These are phyloP conservation scores for Poeciliopsis turneri DNA, from an alignment of 2,797 vertebrate genomes.

Conservation along the genomic window DNA sequence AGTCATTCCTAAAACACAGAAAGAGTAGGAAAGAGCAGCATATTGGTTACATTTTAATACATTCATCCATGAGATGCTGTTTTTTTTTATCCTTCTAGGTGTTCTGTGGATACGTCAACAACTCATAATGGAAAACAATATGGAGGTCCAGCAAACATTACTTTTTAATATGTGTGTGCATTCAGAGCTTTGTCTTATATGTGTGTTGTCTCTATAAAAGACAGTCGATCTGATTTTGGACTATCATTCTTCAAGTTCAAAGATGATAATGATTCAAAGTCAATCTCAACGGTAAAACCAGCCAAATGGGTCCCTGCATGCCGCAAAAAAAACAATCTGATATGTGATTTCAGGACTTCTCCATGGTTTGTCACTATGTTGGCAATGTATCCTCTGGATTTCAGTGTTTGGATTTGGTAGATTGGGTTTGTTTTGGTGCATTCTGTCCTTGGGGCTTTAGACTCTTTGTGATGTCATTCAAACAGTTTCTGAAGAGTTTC, in stretches of 20 bases:
- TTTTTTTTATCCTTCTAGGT: neutral
- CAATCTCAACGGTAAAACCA: neutral
- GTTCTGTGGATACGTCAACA: neutral
- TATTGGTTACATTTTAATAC: neutral
- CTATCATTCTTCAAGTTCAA: neutral
- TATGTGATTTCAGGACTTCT: neutral
- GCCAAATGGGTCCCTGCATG: neutral
- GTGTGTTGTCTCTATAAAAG: neutral
- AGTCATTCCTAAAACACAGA: no score
- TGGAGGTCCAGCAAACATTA: neutral
- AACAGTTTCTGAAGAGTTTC: slow-evolving; percentile 24
- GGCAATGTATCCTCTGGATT: neutral
- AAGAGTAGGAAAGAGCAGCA: no score
- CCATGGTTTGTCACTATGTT: neutral
- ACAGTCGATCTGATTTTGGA: neutral
- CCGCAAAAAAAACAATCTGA: neutral
- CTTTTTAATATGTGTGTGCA: neutral
- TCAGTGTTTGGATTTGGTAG: neutral
- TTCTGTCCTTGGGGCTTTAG: neutral
- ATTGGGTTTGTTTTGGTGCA: neutral
- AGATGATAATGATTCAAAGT: neutral
- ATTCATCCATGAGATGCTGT: neutral
- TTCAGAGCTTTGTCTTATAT: neutral
- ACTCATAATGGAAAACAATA: neutral
- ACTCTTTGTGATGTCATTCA: neutral